Conservation (phyloP, 2,797 vertebrate genomes). For the Betta splendens region DNA sequence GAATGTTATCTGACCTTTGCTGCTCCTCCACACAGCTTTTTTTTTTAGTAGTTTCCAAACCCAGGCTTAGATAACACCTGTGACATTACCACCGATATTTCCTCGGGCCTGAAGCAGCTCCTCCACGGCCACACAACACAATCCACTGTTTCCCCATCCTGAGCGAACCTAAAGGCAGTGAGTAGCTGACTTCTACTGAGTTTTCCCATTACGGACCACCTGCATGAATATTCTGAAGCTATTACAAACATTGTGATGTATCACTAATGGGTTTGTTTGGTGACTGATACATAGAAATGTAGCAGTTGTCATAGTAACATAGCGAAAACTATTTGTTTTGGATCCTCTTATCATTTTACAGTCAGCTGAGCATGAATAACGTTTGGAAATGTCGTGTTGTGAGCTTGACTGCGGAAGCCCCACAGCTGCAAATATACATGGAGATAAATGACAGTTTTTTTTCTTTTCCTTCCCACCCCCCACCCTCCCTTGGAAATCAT, state of each 20-base stretch:
- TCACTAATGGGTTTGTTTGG: not conserved
- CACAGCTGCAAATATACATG: slow-evolving; percentile 28
- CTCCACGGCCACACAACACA: too few species aligned
- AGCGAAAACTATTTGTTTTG: too few species aligned
- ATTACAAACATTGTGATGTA: not conserved
- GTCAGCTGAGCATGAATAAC: slow-evolving; percentile 19
- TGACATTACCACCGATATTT: not conserved
- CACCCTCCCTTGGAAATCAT: not conserved
- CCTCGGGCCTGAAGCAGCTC: not conserved
- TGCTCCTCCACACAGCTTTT: not conserved
- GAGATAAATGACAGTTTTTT: slow-evolving; percentile 14
- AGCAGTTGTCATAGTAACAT: too few species aligned
- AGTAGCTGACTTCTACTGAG: not conserved
- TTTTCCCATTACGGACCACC: not conserved
- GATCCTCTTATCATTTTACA: not conserved
- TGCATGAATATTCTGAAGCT: not conserved
- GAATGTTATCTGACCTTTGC: not conserved
- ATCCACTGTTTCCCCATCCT: too few species aligned
- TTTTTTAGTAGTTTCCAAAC: not conserved
- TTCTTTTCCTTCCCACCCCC: slow-evolving; percentile 22
- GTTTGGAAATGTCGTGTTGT: slow-evolving; percentile 25
- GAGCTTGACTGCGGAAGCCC: slow-evolving; percentile 13
- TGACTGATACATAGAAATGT: too few species aligned
- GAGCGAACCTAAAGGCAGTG: too few species aligned
- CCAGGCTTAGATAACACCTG: not conserved